These are phyloP conservation scores for Oscheius myriophilus DNA, from an alignment of 2,888 invertebrate genomes.

Conservation along the genomic window DNA sequence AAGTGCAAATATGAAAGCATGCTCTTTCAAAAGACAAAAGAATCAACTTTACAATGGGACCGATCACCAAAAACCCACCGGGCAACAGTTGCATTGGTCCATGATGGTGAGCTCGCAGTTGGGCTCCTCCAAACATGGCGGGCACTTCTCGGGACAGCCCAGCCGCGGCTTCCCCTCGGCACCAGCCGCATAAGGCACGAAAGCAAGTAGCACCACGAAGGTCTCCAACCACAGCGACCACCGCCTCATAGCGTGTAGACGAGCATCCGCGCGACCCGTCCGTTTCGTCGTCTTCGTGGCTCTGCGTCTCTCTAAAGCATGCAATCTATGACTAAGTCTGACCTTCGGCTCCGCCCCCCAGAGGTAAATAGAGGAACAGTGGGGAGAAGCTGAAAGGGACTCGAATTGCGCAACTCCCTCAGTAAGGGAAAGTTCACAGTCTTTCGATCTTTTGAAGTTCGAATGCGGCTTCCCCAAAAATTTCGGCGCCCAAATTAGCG, in stretches of 20 bases:
- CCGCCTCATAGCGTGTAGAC: constrained; percentile 33
- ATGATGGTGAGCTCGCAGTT: constrained; percentile 34
- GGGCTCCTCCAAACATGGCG: constrained; percentile 34
- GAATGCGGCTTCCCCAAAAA: too few relatives aligned
- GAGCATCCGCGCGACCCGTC: constrained; percentile 29
- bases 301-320: constrained; percentile 28
- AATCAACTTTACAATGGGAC: neutral
- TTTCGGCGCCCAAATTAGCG: too few relatives aligned
- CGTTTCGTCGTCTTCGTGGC: constrained; percentile 23
- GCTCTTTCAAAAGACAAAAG: constrained; percentile 10
- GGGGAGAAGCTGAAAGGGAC: constrained; percentile 28
- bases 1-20: constrained; percentile 28
- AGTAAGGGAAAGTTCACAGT: too few relatives aligned
- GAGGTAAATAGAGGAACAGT: constrained; percentile 32
- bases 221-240: constrained; percentile 28
- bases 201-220: constrained; percentile 21
- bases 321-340: constrained; percentile 17
- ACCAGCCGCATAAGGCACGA: constrained; percentile 14
- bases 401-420: constrained; percentile 23
- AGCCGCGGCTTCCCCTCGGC: constrained; percentile 25
- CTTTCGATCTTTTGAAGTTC: too few relatives aligned
- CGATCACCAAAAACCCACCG: constrained; percentile 34
- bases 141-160: constrained; percentile 29
- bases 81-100: constrained; percentile 53
- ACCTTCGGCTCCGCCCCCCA: constrained; percentile 29